These are phyloP conservation scores for Psittacula derbiana DNA, from an alignment of 2,797 vertebrate genomes.

Conservation along the genomic window DNA sequence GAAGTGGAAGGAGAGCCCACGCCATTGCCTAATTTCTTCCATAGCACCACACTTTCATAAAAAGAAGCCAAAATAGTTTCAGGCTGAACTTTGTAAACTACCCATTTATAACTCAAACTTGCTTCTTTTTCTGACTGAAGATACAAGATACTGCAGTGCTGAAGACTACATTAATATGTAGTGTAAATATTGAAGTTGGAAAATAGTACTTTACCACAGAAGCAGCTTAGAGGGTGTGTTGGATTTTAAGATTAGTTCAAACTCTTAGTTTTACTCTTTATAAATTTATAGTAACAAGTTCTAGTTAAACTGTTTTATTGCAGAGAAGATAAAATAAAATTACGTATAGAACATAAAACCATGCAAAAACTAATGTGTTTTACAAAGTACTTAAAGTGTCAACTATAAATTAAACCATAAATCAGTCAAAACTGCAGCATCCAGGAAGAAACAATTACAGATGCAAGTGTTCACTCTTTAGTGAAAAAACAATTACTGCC, in stretches of 20 bases:
- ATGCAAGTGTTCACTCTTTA: slow-evolving; percentile 13
- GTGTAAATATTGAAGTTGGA: neutral
- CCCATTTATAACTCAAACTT: neutral
- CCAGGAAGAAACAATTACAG: slow-evolving; percentile 36
- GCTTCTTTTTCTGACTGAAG: neutral
- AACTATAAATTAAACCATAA: slow-evolving; percentile 45
- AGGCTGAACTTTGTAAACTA: neutral
- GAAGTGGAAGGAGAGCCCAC: neutral
- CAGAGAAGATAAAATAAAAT: slow-evolving; percentile 33
- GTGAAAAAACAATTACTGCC: slow-evolving; percentile 30
- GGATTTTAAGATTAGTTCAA: slow-evolving; percentile 2
- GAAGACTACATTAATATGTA: neutral
- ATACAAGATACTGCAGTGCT: neutral
- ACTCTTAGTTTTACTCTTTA: neutral
- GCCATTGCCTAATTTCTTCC: neutral
- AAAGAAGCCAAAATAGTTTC: neutral
- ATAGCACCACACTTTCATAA: neutral
- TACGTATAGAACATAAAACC: slow-evolving; percentile 8
- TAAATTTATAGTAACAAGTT: slow-evolving; percentile 15
- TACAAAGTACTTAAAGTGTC: slow-evolving; percentile 16
- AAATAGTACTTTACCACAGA: neutral
- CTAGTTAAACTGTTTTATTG: slow-evolving; percentile 30
- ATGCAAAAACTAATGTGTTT: slow-evolving; percentile 4
- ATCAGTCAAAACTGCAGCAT: slow-evolving; percentile 49
- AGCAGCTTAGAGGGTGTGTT: neutral